Evolutionary conservation across 2,888 invertebrate genomes (phyloP).

Genomic region (Phoenoteleia sp.): DNA sequence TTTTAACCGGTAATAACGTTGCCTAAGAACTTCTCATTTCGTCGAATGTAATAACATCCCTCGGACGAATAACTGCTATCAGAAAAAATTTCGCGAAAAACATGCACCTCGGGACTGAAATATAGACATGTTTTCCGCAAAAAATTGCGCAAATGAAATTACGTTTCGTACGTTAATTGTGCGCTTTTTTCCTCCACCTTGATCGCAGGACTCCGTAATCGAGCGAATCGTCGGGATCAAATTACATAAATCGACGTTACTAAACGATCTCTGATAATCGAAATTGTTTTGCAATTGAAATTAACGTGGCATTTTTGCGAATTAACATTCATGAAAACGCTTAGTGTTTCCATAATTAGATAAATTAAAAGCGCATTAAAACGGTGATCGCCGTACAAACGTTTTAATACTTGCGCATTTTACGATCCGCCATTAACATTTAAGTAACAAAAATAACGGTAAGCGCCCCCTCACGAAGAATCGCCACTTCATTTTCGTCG

Average conservation of each 20-base stretch:
- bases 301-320: conserved; percentile 10
- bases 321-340: conserved; percentile 21
- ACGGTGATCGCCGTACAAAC: neutral
- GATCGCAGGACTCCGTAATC: neutral
- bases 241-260: conserved; percentile 17
- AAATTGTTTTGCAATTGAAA: conserved; percentile 47
- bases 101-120: too few species aligned
- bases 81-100: conserved; percentile 32
- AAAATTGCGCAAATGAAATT: conserved; percentile 12
- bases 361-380: conserved; percentile 44
- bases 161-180: conserved; percentile 12
- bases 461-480: neutral
- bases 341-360: conserved; percentile 39
- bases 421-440: conserved; percentile 32
- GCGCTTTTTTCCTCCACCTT: neutral
- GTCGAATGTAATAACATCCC: conserved; percentile 61
- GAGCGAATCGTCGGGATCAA: neutral
- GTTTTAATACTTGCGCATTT: conserved; percentile 16
- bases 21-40: conserved; percentile 67
- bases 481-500: neutral
- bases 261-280: conserved; percentile 14
- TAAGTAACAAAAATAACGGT: conserved; percentile 27
- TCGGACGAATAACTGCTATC: conserved; percentile 2
- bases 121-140: too few species aligned
- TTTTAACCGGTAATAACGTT: conserved; percentile 65